phyloP scores from a whole-genome alignment of 2,888 invertebrate genomes.

The Apomyelois bistriatella region DNA sequence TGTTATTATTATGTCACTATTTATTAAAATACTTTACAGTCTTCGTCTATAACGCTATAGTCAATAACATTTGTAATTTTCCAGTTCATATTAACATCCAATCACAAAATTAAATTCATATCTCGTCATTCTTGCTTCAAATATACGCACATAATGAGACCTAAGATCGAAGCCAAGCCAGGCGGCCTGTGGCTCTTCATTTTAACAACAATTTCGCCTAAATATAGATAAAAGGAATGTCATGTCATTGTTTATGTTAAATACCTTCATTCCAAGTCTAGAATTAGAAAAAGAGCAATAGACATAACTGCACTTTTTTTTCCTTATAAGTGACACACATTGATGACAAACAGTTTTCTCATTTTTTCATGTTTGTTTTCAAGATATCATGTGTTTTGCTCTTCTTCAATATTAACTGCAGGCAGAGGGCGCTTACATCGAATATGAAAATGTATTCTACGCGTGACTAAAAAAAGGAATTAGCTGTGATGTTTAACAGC shows the following conservation, averaged over 20 bases:
- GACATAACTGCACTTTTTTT: neutral
- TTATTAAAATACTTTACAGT: slow-evolving; percentile 11
- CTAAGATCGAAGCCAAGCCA: slow-evolving; percentile 7
- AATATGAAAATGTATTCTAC: neutral
- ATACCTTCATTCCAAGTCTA: neutral
- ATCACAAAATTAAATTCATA: slow-evolving; percentile 1
- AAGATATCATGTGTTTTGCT: neutral
- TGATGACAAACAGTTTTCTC: too few species aligned
- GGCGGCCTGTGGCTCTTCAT: neutral
- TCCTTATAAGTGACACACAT: neutral
- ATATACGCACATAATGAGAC: slow-evolving; percentile 5
- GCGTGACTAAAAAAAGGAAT: neutral
- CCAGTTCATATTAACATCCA: neutral
- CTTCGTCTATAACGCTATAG: slow-evolving; percentile 6
- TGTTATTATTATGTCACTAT: slow-evolving; percentile 9
- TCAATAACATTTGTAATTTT: slow-evolving; percentile 1
- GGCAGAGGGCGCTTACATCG: neutral
- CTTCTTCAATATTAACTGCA: neutral
- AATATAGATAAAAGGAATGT: slow-evolving; percentile 44
- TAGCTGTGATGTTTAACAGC: too few species aligned
- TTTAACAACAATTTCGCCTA: slow-evolving; percentile 22
- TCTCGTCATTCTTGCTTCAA: slow-evolving; percentile 1
- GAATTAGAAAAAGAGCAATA: slow-evolving; percentile 9
- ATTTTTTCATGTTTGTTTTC: neutral
- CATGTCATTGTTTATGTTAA: slow-evolving; percentile 33